Conservation (phyloP, 2,888 invertebrate species). For the Drosophila prostipennis region DNA sequence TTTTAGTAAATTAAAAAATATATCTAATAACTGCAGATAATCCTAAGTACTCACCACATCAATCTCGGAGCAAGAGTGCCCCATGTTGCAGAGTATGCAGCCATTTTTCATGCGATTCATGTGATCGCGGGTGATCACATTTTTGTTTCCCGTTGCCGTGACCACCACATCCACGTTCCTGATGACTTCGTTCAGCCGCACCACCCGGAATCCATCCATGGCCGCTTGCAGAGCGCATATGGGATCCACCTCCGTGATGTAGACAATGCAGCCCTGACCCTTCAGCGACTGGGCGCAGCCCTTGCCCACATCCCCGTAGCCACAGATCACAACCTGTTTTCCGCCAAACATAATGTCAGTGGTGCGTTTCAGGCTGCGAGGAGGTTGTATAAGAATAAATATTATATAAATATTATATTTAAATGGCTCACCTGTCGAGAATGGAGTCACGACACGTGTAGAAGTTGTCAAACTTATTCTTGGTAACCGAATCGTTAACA, state of each 20-base stretch:
- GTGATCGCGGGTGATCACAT: conserved; percentile 95
- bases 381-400: not conserved
- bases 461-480: conserved; percentile 98
- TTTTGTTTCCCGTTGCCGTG: conserved; percentile 98
- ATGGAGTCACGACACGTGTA: conserved; percentile 97
- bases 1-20: not conserved
- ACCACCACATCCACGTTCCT: conserved; percentile 96
- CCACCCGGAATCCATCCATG: conserved; percentile 97
- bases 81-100: conserved; percentile 98
- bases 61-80: conserved; percentile 97
- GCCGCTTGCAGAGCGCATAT: conserved; percentile 97
- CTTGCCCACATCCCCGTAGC: conserved; percentile 98
- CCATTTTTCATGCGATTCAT: conserved; percentile 98
- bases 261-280: conserved; percentile 94
- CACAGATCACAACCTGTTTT: conserved; percentile 97
- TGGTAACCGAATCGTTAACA: conserved; percentile 93
- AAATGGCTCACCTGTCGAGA: conserved; percentile 85
- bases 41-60: conserved; percentile 89
- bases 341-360: conserved; percentile 97
- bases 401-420: too few species aligned
- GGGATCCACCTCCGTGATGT: conserved; percentile 96
- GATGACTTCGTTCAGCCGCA: conserved; percentile 95
- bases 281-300: conserved; percentile 97
- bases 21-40: accelerated
- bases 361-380: conserved; percentile 83